Base-by-base conservation (phyloP, 1,140 invertebrate genomes). In the Atopsyche davidsoni region DNA sequence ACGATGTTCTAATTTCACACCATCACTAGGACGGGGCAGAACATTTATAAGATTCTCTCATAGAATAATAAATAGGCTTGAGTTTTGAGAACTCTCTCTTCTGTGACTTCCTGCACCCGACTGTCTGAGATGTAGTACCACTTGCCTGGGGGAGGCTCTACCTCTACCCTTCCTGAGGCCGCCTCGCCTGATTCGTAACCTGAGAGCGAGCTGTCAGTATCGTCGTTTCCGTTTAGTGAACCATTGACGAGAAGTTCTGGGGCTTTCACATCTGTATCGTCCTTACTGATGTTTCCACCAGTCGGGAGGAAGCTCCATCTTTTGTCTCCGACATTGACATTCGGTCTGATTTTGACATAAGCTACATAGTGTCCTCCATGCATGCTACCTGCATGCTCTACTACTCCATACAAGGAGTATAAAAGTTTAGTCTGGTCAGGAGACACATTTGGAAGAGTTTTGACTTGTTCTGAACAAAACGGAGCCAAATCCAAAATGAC, bases 61-160 rank as follows among this genome's bases (percentile, higher is more conserved):
- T 98, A 99, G 69, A 99, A 98, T 13, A 99, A 76, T 32, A 99
- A 75, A 72, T 98, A 99, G n/a, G 96, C 95, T 72, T 97, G 87
- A 28, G 83, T 83, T 54, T 79, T 75, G n/a, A 95, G 72, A 31
- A 97, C 92, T 41, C 78, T 76, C 1, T 81, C 78, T 69, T 94
- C 88, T 28, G 79, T 78, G 4, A 91, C 85, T 67, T 91, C 84
- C 21, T 73, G 76, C 0, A 96, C 92, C 59, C 79, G 76, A 45
- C 83, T 86, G 73, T 98, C 96, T 47, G 92, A 96, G 34, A 96
- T 83, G 64, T 87, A 86, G 70, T 87, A 98, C 96, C 96, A 98
- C 61, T 80, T 82, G 6, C 88, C 89, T 2, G 78, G 69, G 3
- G 80, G 84, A n/a, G 77, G 60, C 58, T 79, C 68, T 0, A 77